phyloP scores from a whole-genome alignment of 1,140 invertebrate genomes.

The Chymomyza costata region DNA sequence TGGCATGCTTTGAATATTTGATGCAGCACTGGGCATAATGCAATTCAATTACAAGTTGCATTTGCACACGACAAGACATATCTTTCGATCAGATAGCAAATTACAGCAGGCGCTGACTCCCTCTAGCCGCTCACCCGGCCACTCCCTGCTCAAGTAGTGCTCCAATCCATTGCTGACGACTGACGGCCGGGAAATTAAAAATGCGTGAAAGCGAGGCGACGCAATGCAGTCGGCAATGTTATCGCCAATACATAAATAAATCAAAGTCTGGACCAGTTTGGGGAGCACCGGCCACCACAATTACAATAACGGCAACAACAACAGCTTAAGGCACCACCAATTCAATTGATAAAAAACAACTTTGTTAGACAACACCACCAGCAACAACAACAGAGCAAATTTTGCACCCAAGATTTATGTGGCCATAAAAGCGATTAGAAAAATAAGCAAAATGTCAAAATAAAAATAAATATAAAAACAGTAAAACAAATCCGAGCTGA shows the following conservation, averaged over 20 bases:
- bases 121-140: too few species aligned
- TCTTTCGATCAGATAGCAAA: slow-evolving; percentile 16
- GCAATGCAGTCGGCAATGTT: slow-evolving; percentile 30
- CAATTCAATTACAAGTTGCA: slow-evolving; percentile 54
- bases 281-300: too few species aligned
- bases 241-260: slow-evolving; percentile 56
- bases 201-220: slow-evolving; percentile 67
- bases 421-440: slow-evolving; percentile 69
- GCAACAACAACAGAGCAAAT: slow-evolving; percentile 44
- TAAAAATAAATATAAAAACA: too few species aligned
- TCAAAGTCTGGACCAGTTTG: slow-evolving; percentile 65
- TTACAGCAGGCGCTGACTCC: too few species aligned
- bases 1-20: slow-evolving; percentile 55
- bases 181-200: slow-evolving; percentile 46
- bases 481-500: slow-evolving; percentile 28
- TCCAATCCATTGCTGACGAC: not conserved
- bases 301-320: too few species aligned
- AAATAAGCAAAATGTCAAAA: slow-evolving; percentile 59
- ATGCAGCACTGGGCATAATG: slow-evolving; percentile 30
- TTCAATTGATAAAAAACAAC: slow-evolving; percentile 55
- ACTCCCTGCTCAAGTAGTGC: too few species aligned
- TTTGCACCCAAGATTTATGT: slow-evolving; percentile 66
- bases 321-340: slow-evolving; percentile 24
- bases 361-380: slow-evolving; percentile 40
- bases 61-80: slow-evolving; percentile 41